Percentiles rank a stretch among this genome's conserved stretches.
Evolutionary conservation across 1,140 invertebrate species (phyloP).

Genomic region (Pseudomyrmex concolor): DNA sequence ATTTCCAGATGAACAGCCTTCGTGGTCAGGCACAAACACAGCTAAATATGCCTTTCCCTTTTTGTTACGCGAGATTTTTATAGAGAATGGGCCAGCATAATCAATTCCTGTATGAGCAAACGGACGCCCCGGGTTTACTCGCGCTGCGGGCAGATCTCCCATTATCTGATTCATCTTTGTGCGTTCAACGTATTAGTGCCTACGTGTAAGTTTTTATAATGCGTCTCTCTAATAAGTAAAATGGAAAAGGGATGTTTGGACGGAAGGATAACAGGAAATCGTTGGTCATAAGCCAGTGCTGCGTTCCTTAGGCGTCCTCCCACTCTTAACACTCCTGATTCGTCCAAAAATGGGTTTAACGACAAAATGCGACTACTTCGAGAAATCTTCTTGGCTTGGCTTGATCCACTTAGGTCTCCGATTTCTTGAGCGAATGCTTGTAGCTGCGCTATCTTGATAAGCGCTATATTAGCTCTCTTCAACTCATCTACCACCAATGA

Average conservation of each 20-base stretch:
- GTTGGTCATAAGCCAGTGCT: neutral
- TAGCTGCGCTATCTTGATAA: neutral
- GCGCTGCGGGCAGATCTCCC: neutral
- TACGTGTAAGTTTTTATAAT: neutral
- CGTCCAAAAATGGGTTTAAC: neutral
- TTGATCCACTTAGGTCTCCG: neutral
- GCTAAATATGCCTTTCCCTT: neutral
- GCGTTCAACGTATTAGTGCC: neutral
- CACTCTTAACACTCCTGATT: neutral
- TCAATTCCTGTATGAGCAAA: neutral
- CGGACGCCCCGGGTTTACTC: neutral
- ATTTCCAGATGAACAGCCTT: neutral
- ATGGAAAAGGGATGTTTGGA: neutral
- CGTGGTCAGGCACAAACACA: neutral
- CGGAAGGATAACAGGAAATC: neutral
- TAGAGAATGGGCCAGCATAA: neutral
- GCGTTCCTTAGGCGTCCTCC: neutral
- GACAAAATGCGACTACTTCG: neutral
- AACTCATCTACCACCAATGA: neutral
- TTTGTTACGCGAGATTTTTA: neutral
- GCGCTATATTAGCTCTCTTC: neutral
- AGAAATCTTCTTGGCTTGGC: neutral
- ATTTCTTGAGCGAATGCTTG: neutral
- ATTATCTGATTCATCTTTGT: neutral
- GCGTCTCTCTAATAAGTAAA: neutral